Evolutionary conservation across 2,113 vertebrate genomes (phyloP), one percentile per base, ranked within the genome.

Genomic region (Crypturellus undulatus): DNA sequence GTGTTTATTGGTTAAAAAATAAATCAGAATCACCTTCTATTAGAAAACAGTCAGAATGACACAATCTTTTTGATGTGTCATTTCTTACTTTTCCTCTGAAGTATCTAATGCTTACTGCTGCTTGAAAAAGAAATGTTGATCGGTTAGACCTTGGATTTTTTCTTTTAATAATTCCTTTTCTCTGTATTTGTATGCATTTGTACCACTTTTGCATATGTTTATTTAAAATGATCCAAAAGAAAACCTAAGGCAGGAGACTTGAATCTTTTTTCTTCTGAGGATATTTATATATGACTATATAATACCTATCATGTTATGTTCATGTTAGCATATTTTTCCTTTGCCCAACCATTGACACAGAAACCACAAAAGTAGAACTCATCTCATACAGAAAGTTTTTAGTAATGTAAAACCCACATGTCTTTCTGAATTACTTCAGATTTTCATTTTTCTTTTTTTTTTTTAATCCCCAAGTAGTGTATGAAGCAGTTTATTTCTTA

Each of bases 401-500:
- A 75, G 73, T 62, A 68, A n/a, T 45, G 56, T 42, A 89, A 89
- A 94, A 40, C 51, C n/a, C 65, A 94, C 54, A 70, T 58, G 60
- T 84, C 63, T 82, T 4, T 51, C 51, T 89, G 59, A 87, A 26
- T 75, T 62, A 26, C 51, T 65, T 84, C 3, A 9, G 58, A 28
- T 17, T 18, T 34, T 79, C n/a, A 19, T 84, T 84, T 71, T 67
- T 36, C 32, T 82, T 38, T 82, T 22, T 76, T 22, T 76, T 34
- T 65, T 87, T 24, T 73, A 76, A 45, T 75, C 12, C 24, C 52
- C n/a, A 59, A 42, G 3, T 64, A 38, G n/a, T 47, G 1, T 73
- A 49, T n/a, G 62, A 67, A 93, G n/a, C 32, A 82, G 13, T 87
- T 92, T 87, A 62, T 90, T 36, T 87, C 67, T 90, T 36, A 42